Conservation (phyloP, 2,888 invertebrate genomes). For the Mesopsocus fuscifrons region DNA sequence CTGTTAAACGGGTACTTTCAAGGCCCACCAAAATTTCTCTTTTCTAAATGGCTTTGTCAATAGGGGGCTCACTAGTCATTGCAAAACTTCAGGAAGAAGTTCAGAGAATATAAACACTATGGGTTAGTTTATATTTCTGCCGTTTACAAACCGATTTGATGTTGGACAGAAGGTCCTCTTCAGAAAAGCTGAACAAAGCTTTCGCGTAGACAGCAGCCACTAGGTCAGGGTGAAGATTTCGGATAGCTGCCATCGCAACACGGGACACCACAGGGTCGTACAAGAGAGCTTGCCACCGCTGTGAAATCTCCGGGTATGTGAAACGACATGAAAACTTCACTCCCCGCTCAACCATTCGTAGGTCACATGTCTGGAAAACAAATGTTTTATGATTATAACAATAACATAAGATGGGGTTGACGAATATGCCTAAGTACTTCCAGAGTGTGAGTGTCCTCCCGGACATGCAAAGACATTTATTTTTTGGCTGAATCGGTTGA, state of each 20-base stretch:
- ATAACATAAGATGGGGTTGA: background rate
- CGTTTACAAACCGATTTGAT: slow-evolving; percentile 51
- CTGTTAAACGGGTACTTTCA: too few species aligned
- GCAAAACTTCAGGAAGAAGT: too few species aligned
- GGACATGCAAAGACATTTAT: too few species aligned
- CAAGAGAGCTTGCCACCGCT: slow-evolving; percentile 87
- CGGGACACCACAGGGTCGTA: slow-evolving; percentile 90
- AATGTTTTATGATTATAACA: slow-evolving; percentile 12
- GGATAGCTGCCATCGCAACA: slow-evolving; percentile 80
- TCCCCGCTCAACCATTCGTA: slow-evolving; percentile 58
- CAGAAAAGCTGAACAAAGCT: slow-evolving; percentile 73
- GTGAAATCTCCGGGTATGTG: slow-evolving; percentile 80
- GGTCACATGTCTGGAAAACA: slow-evolving; percentile 35
- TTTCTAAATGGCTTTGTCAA: too few species aligned
- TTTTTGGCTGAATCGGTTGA: too few species aligned
- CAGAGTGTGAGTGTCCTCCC: too few species aligned
- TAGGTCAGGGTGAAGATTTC: slow-evolving; percentile 81
- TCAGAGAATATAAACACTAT: too few species aligned
- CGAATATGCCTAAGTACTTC: background rate
- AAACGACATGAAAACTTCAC: slow-evolving; percentile 93
- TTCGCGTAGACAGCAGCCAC: slow-evolving; percentile 72
- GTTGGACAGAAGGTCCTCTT: slow-evolving; percentile 69
- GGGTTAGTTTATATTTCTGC: too few species aligned
- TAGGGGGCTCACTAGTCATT: too few species aligned
- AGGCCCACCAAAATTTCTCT: too few species aligned